Conservation (phyloP, 2,797 vertebrate genomes). For the Hippoglossus hippoglossus region DNA sequence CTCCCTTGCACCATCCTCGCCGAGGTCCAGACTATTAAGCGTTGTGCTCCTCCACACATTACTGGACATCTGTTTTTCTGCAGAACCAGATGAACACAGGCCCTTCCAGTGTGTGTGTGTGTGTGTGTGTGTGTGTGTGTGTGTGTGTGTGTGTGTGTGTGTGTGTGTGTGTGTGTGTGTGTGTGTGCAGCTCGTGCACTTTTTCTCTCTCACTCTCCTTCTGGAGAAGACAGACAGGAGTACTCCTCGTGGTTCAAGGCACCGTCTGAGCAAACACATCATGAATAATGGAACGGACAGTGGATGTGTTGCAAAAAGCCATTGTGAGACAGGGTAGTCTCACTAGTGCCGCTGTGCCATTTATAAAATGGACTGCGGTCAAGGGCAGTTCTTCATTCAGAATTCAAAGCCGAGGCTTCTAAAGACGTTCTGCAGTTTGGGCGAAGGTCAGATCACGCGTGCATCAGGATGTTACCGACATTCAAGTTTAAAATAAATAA, state of each 20-base stretch:
- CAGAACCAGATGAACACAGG: constrained; percentile 58
- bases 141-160: too few species aligned
- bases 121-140: too few species aligned
- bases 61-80: constrained; percentile 61
- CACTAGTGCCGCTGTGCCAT: constrained; percentile 47
- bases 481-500: not conserved
- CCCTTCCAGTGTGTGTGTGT: constrained; percentile 34
- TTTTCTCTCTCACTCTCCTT: constrained; percentile 44
- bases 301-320: constrained; percentile 66
- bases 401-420: constrained; percentile 23
- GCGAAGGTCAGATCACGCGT: constrained; percentile 11
- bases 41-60: constrained; percentile 16
- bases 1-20: constrained; percentile 24
- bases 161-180: constrained; percentile 49
- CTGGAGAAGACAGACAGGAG: constrained; percentile 66
- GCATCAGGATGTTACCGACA: constrained; percentile 8
- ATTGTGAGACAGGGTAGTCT: constrained; percentile 51
- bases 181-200: constrained; percentile 48
- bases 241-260: constrained; percentile 69
- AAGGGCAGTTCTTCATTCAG: constrained; percentile 26
- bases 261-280: constrained; percentile 73
- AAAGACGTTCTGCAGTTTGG: not conserved
- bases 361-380: constrained; percentile 47
- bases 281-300: constrained; percentile 77
- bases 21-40: constrained; percentile 38